A percentile compares a stretch with the other conserved stretches of the same genome.
Conservation (phyloP, 2,888 invertebrate genomes). For the Phrixothrix hirtus region DNA sequence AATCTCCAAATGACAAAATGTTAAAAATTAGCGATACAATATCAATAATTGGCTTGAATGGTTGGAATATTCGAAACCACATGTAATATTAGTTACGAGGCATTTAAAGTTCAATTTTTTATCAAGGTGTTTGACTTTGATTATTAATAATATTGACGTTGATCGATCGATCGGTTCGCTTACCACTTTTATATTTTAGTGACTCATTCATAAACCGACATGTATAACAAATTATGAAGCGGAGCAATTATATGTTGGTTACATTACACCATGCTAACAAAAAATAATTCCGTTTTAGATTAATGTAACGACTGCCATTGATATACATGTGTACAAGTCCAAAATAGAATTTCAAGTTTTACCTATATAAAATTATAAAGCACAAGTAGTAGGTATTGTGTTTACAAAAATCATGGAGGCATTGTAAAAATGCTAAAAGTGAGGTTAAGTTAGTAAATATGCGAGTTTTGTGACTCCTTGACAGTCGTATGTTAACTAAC, state of each 20-base stretch:
- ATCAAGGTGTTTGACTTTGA: conserved; percentile 51
- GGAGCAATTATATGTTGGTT: conserved; percentile 15
- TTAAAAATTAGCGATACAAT: conserved; percentile 19
- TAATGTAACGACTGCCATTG: background rate
- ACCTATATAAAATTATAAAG: too few relatives aligned
- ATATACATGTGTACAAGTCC: too few relatives aligned
- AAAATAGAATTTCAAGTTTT: too few relatives aligned
- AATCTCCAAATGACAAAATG: too few relatives aligned
- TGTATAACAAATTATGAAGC: conserved; percentile 2
- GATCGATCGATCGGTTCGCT: conserved; percentile 51
- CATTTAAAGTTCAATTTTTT: conserved; percentile 36
- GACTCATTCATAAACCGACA: conserved; percentile 10
- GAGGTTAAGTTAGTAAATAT: conserved; percentile 51
- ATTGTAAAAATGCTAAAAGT: conserved; percentile 31
- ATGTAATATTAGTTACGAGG: conserved; percentile 21
- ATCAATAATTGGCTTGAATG: conserved; percentile 12
- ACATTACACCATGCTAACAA: conserved; percentile 9
- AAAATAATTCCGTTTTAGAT: background rate
- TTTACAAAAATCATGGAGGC: conserved; percentile 12
- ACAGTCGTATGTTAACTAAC: conserved; percentile 54
- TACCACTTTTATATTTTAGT: conserved; percentile 47
- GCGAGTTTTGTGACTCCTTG: conserved; percentile 48
- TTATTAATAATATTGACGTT: conserved; percentile 57
- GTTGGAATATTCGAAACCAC: conserved; percentile 16
- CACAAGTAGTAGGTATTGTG: too few relatives aligned